Base-by-base conservation (phyloP, 1,140 invertebrate species). In the Drosophila lacertosa region DNA sequence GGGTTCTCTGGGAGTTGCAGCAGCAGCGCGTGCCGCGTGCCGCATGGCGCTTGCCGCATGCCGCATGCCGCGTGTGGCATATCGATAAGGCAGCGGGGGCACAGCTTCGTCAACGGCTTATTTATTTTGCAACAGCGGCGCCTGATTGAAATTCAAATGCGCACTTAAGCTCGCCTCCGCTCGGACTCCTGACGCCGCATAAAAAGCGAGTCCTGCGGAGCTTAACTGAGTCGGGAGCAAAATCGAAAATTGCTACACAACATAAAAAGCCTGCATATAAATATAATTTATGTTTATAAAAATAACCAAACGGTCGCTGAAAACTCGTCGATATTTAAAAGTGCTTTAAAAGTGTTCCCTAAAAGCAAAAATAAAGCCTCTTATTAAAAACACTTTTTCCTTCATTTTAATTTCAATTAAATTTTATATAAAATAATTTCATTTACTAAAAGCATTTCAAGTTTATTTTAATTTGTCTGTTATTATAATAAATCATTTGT, bases 101-200 rank as follows among this genome's bases (percentile, higher is more conserved):
- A 67, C 60, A 55, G 20, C 65, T 40, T 22, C n/a, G 22, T 10
- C 48, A 45, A 10, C 24, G 62, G 40, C 29, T 86, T 84, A 84
- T 86, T 76, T 84, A 80, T 77, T 70, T 80, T 71, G 72, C 75
- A 68, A 39, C 65, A 68, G 59, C 26, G 11, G 3, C 13, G 18
- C 44, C 73, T 84, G 81, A 86, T 84, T 84, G 77, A 86, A 77
- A 84, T 84, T 84, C 80, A 80, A 84, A 86, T 80, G 68, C 63
- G 68, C 73, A 65, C 72, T 79, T 59, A 50, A 78, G 70, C 45
- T 15, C 13, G n/a, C 11, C 5, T 32, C 15, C 13, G 44, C 42
- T 47, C 9, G 26, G 24, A 32, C 26, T 63, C 58, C 72, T 64
- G 67, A 55, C 53, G 64, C 60, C 64, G 80, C 48, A 79, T 73